Conservation (phyloP, 2,113 vertebrate genomes). For the Carlito syrichta region DNA sequence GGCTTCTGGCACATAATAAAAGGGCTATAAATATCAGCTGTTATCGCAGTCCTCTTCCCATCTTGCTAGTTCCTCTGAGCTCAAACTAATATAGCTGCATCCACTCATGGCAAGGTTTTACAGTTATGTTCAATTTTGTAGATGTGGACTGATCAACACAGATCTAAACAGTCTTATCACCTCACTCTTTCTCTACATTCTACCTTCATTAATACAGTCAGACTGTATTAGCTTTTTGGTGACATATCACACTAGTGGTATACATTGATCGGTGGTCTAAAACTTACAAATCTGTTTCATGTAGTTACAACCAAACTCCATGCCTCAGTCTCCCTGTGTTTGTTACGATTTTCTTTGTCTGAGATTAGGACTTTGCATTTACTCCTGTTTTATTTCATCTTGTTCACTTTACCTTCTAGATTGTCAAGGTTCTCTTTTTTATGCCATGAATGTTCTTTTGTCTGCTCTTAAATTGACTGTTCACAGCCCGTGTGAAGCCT, state of each 20-base stretch:
- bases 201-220: neutral
- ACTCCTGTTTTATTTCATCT: slow-evolving; percentile 57
- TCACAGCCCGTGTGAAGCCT: slow-evolving; percentile 10
- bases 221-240: neutral
- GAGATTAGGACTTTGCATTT: slow-evolving; percentile 27
- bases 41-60: neutral
- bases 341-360: slow-evolving; percentile 55
- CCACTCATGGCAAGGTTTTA: neutral
- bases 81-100: neutral
- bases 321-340: slow-evolving; percentile 18
- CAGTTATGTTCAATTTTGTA: neutral
- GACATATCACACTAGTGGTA: neutral
- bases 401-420: slow-evolving; percentile 43
- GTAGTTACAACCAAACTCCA: neutral
- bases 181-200: neutral
- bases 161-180: neutral
- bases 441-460: slow-evolving; percentile 59
- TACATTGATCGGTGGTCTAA: neutral
- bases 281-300: neutral
- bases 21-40: neutral
- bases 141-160: neutral
- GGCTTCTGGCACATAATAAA: neutral
- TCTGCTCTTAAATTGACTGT: slow-evolving; percentile 62
- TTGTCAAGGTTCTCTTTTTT: slow-evolving; percentile 28
- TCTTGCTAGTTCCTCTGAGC: neutral